Evolutionary conservation across 2,113 vertebrate species (phyloP).

Genomic region (Cinclus mexicanus): DNA sequence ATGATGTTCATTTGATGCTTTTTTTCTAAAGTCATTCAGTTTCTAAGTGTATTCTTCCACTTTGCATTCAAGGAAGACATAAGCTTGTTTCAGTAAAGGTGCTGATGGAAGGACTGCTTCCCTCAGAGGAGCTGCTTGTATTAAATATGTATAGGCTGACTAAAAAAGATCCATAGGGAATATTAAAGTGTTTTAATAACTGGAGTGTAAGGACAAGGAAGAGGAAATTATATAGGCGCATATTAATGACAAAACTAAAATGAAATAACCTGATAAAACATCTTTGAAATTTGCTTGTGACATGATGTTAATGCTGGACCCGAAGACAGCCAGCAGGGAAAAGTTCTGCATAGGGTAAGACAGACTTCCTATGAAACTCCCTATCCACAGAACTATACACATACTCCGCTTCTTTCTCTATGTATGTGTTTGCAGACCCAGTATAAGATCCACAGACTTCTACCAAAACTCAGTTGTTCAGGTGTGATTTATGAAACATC

Average conservation of each 20-base stretch:
- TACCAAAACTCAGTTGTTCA: neutral
- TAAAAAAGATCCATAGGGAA: slow-evolving; percentile 12
- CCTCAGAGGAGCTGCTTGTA: neutral
- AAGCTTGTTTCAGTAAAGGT: neutral
- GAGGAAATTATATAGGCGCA: neutral
- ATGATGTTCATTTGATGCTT: neutral
- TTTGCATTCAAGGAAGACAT: neutral
- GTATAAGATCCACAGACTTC: neutral
- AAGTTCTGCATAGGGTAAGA: neutral
- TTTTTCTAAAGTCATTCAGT: neutral
- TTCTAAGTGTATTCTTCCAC: neutral
- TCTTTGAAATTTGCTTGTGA: neutral
- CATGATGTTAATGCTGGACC: neutral
- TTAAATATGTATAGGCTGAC: slow-evolving; percentile 16
- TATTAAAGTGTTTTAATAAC: slow-evolving; percentile 9
- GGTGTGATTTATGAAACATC: neutral
- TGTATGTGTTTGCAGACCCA: neutral
- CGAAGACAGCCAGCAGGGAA: neutral
- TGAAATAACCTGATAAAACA: slow-evolving; percentile 4
- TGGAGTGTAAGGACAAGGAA: neutral
- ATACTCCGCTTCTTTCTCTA: neutral
- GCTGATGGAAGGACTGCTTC: neutral
- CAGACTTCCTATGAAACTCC: neutral
- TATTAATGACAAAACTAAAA: neutral
- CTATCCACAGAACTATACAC: neutral